Percentiles rank a stretch among this genome's conserved stretches.
Evolutionary conservation across 1,140 invertebrate species (phyloP).

Genomic region (Drosophila ercepeae): DNA sequence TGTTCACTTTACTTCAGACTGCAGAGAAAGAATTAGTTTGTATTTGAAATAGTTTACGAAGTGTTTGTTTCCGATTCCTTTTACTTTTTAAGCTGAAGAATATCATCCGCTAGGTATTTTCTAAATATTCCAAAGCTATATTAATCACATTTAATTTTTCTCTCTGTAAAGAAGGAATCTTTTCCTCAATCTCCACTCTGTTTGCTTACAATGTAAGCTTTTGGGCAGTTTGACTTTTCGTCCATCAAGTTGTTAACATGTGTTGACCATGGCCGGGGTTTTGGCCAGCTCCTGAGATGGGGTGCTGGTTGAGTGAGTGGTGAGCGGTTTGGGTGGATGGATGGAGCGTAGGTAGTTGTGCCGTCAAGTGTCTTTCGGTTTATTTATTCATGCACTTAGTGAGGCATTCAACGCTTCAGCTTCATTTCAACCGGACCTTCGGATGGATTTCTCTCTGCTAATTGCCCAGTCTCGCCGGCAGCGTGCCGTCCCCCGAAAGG

Average conservation of each 20-base stretch:
- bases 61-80: no score
- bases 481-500: constrained; percentile 6
- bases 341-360: constrained; percentile 26
- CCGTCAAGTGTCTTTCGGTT: constrained; percentile 69
- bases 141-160: not conserved
- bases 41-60: no score
- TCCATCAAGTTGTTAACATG: constrained; percentile 80
- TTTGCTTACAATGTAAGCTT: constrained; percentile 77
- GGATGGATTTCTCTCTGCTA: constrained; percentile 59
- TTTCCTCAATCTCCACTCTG: constrained; percentile 10
- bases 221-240: constrained; percentile 78
- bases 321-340: constrained; percentile 4
- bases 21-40: not conserved
- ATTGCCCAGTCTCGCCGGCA: constrained; percentile 54
- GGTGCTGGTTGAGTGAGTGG: not conserved
- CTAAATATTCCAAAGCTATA: not conserved
- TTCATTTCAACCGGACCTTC: constrained; percentile 45
- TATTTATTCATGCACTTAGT: constrained; percentile 82
- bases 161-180: constrained; percentile 1
- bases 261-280: constrained; percentile 51
- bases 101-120: no score
- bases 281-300: not conserved
- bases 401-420: constrained; percentile 73
- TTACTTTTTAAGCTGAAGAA: no score
- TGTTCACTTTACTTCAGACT: not conserved